A percentile compares a stretch with the other conserved stretches of the same genome.
Evolutionary conservation across 2,888 invertebrate species (phyloP).

Genomic region (Trichogramma dendrolimi): DNA sequence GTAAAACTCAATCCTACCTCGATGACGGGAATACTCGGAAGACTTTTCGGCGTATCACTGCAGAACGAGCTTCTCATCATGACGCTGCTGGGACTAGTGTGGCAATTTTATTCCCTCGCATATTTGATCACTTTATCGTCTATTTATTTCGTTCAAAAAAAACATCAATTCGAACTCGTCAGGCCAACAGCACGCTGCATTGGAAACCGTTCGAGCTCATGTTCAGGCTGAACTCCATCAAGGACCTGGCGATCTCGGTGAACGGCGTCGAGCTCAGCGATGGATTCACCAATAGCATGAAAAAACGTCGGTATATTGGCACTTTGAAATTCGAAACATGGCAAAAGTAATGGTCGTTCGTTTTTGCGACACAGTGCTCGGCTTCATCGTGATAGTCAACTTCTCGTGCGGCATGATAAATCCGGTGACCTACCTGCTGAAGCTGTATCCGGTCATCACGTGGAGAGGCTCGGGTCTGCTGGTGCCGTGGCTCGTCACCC

Average conservation of each 20-base stretch:
- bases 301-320: conserved; percentile 10
- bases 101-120: background rate
- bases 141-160: background rate
- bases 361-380: conserved; percentile 35
- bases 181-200: conserved; percentile 39
- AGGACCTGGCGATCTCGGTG: conserved; percentile 20
- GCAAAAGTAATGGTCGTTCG: background rate
- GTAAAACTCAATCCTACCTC: conserved; percentile 4
- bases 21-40: conserved; percentile 37
- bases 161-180: background rate
- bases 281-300: conserved; percentile 14
- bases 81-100: conserved; percentile 42
- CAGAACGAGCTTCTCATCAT: conserved; percentile 43
- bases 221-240: conserved; percentile 33
- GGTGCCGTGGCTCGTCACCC: conserved; percentile 44
- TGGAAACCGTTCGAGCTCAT: conserved; percentile 41
- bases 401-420: conserved; percentile 38
- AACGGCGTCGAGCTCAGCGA: conserved; percentile 13
- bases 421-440: conserved; percentile 36
- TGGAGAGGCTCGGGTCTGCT: conserved; percentile 39
- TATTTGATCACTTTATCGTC: background rate
- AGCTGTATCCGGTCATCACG: conserved; percentile 44
- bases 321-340: background rate
- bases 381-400: conserved; percentile 38
- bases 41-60: conserved; percentile 35